A percentile compares a stretch with the other conserved stretches of the same genome.
Evolutionary conservation across 2,797 vertebrate genomes (phyloP).

Genomic region (Chaunax sp.): DNA sequence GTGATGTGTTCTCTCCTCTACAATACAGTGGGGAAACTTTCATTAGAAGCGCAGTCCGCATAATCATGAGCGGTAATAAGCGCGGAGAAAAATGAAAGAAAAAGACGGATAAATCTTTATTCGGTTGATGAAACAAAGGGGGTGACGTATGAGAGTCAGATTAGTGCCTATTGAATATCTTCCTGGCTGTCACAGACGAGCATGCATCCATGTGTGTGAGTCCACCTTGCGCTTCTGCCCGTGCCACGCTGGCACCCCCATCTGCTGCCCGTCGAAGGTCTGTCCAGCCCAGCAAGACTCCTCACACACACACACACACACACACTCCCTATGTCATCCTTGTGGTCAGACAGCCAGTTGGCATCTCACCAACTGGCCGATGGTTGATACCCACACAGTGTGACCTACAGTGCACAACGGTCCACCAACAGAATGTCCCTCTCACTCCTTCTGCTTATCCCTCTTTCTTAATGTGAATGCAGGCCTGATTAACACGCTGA

Average conservation of each 20-base stretch:
- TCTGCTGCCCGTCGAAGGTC: constrained; percentile 77
- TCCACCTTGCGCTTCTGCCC: constrained; percentile 54
- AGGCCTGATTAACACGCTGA: constrained; percentile 41
- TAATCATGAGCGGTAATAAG: constrained; percentile 35
- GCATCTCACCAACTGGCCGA: constrained; percentile 67
- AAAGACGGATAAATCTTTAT: not conserved
- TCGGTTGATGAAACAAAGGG: constrained; percentile 8
- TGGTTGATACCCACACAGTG: constrained; percentile 52
- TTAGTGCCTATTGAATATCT: constrained; percentile 44
- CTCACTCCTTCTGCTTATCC: constrained; percentile 41
- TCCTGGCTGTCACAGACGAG: constrained; percentile 23
- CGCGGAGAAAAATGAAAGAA: constrained; percentile 4
- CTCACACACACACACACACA: constrained; percentile 45
- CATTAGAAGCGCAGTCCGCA: constrained; percentile 48
- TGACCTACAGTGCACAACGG: constrained; percentile 29
- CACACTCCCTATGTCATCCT: constrained; percentile 52
- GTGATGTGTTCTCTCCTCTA: constrained; percentile 34
- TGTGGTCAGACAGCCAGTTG: constrained; percentile 72
- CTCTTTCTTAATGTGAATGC: constrained; percentile 33
- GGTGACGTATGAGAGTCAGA: constrained; percentile 32
- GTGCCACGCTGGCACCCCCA: constrained; percentile 70
- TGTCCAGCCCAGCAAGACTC: constrained; percentile 66
- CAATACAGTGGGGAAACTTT: constrained; percentile 37
- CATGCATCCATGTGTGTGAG: constrained; percentile 57
- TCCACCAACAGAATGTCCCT: constrained; percentile 39